These are phyloP conservation scores for Macrophya alboannulata DNA, from an alignment of 2,888 invertebrate genomes.

Conservation along the genomic window DNA sequence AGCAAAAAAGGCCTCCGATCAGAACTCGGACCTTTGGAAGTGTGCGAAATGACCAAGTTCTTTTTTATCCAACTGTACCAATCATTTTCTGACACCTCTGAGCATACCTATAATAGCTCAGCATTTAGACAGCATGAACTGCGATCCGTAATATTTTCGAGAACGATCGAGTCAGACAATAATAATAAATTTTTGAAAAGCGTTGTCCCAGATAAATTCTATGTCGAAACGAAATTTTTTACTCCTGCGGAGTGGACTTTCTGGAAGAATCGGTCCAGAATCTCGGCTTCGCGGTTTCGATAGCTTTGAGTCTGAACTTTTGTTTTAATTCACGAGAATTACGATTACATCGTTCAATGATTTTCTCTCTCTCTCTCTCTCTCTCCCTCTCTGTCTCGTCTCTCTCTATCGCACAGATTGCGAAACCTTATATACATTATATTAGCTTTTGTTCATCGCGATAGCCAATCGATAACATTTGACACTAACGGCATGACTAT, in stretches of 20 bases:
- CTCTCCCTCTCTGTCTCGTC: background rate
- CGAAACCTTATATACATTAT: slow-evolving; percentile 26
- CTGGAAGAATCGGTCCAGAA: background rate
- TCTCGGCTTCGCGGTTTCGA: background rate
- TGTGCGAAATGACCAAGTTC: background rate
- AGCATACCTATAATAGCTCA: background rate
- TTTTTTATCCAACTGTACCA: background rate
- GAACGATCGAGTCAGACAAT: background rate
- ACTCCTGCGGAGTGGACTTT: background rate
- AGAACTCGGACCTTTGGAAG: slow-evolving; percentile 16
- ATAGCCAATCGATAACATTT: slow-evolving; percentile 55
- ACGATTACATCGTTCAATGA: slow-evolving; percentile 14
- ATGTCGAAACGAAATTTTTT: background rate
- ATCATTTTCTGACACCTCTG: background rate
- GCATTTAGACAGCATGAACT: background rate
- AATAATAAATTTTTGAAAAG: background rate
- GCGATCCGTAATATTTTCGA: background rate
- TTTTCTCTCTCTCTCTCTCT: background rate
- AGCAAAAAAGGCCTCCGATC: background rate
- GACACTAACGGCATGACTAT: slow-evolving; percentile 51
- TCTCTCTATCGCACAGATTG: background rate
- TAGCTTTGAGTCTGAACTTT: background rate
- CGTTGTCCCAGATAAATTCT: background rate
- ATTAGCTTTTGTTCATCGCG: slow-evolving; percentile 39
- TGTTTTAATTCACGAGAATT: background rate